A percentile compares a stretch with the other conserved stretches of the same genome.
These are phyloP conservation scores for Pteria penguin DNA, from an alignment of 2,888 invertebrate genomes.

Conservation along the genomic window DNA sequence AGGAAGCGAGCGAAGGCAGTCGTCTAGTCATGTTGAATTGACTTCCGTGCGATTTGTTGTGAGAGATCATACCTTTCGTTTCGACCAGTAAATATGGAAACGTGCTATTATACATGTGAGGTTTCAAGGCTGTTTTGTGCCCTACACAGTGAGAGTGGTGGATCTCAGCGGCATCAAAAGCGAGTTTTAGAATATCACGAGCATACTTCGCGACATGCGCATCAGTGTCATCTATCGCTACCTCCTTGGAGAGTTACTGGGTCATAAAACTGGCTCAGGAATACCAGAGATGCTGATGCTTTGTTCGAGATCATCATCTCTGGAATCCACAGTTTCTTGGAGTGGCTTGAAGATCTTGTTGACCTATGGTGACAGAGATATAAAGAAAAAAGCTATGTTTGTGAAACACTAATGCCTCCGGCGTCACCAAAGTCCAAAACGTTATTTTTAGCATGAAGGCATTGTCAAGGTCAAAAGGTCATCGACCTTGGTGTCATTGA, in stretches of 20 bases:
- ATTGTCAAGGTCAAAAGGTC: too few relatives aligned
- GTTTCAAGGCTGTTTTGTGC: background rate
- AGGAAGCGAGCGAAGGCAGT: background rate
- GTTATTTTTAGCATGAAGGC: too few relatives aligned
- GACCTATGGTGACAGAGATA: background rate
- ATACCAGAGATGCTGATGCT: background rate
- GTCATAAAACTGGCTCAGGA: background rate
- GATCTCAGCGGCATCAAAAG: background rate
- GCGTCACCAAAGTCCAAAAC: too few relatives aligned
- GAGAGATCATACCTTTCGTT: background rate
- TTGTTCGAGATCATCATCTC: background rate
- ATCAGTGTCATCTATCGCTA: background rate
- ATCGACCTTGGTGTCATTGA: too few relatives aligned
- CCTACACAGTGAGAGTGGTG: background rate
- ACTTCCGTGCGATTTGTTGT: background rate
- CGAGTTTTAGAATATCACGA: background rate
- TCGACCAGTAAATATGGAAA: rapidly evolving
- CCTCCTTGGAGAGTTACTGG: background rate
- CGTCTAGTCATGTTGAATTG: background rate
- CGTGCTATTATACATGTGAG: background rate
- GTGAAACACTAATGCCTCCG: too few relatives aligned
- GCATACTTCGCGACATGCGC: background rate
- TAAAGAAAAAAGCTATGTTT: too few relatives aligned
- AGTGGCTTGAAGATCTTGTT: background rate
- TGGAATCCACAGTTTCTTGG: background rate